Percentiles rank a stretch among this genome's conserved stretches.
phyloP scores from a whole-genome alignment of 2,888 invertebrate species.

The Apamea monoglypha region DNA sequence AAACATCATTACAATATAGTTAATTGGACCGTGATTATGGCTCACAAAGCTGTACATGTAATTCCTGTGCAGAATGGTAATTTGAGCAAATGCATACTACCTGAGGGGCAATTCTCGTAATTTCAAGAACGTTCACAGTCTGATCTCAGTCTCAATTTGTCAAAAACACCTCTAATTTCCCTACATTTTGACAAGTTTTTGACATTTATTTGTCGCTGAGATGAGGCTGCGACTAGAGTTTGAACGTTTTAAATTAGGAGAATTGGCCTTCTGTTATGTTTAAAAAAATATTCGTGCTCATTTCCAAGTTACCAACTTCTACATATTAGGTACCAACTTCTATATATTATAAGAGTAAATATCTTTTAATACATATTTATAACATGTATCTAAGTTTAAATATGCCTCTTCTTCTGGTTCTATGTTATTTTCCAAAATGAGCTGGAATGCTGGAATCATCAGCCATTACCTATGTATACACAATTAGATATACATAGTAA shows the following conservation, averaged over 20 bases:
- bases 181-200: too few relatives aligned
- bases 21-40: constrained; percentile 21
- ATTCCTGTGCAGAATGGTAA: not conserved
- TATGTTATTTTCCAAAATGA: not conserved
- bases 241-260: too few relatives aligned
- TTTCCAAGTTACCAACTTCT: too few relatives aligned
- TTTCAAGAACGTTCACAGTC: too few relatives aligned
- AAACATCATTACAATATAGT: constrained; percentile 28
- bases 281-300: not conserved
- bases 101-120: too few relatives aligned
- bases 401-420: not conserved
- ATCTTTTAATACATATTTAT: not conserved
- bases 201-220: too few relatives aligned
- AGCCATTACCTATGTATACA: not conserved
- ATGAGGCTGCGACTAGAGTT: too few relatives aligned
- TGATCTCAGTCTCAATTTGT: too few relatives aligned
- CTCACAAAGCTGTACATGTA: not conserved
- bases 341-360: not conserved
- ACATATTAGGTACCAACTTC: not conserved
- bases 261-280: too few relatives aligned
- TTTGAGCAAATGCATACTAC: not conserved
- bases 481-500: not conserved
- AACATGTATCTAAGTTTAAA: not conserved
- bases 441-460: not conserved
- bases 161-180: too few relatives aligned